Conservation (phyloP, 23 tunicate genomes). For the Trididemnum nubilum region DNA sequence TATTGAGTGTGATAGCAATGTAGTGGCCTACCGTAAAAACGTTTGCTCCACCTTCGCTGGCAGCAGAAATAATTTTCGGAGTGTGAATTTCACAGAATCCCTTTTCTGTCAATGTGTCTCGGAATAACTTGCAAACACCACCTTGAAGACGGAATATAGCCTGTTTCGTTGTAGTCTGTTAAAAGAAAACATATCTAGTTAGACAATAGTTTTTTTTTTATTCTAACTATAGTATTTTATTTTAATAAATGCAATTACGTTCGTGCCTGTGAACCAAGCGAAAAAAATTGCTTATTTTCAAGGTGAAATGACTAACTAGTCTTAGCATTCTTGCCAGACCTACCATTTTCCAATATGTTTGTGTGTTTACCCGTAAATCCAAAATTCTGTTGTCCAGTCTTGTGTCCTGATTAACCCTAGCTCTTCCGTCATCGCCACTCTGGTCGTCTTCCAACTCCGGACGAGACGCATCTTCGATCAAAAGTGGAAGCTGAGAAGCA, state of each 20-base stretch:
- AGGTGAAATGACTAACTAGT: too few relatives aligned
- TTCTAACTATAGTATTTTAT: too few relatives aligned
- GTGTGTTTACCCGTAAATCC: conserved; percentile 82
- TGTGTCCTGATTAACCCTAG: conserved; percentile 94
- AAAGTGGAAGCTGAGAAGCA: conserved; percentile 86
- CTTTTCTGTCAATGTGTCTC: conserved; percentile 69
- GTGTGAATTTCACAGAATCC: conserved; percentile 99
- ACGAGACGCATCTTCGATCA: conserved; percentile 98
- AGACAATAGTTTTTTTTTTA: too few relatives aligned
- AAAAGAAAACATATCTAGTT: neutral
- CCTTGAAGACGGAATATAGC: conserved; percentile 98
- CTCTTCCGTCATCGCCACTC: conserved; percentile 61
- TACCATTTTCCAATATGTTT: too few relatives aligned
- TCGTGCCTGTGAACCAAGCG: too few relatives aligned
- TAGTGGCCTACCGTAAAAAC: conserved; percentile 85
- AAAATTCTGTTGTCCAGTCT: conserved; percentile 93
- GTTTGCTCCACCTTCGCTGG: conserved; percentile 99
- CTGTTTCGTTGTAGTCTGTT: conserved; percentile 93
- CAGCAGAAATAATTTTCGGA: conserved; percentile 96
- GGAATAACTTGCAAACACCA: conserved; percentile 87
- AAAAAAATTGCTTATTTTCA: too few relatives aligned
- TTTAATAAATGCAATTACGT: too few relatives aligned
- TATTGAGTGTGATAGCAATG: too few relatives aligned
- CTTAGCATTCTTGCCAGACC: too few relatives aligned
- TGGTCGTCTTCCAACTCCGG: conserved; percentile 91